Conservation (phyloP, 2,888 invertebrate genomes). For the Yponomeuta evonymella region DNA sequence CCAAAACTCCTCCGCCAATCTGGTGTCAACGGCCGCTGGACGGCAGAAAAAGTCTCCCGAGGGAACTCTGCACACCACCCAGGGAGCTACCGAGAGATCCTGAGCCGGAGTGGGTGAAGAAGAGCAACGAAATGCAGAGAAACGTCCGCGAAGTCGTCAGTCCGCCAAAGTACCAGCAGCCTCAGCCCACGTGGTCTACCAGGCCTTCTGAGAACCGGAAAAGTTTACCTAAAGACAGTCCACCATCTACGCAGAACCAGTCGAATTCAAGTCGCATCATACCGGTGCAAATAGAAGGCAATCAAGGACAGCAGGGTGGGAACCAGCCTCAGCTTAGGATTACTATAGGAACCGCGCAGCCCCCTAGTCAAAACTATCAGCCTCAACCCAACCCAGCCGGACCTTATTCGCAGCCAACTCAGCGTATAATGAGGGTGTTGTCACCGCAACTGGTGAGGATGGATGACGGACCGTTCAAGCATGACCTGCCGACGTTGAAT, state of each 20-base stretch:
- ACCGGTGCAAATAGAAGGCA: slow-evolving; percentile 80
- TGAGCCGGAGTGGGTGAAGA: slow-evolving; percentile 67
- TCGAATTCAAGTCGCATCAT: slow-evolving; percentile 64
- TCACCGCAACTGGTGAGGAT: slow-evolving; percentile 71
- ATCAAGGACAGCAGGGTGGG: slow-evolving; percentile 42
- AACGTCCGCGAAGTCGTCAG: slow-evolving; percentile 57
- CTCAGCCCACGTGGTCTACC: slow-evolving; percentile 66
- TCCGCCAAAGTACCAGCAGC: slow-evolving; percentile 63
- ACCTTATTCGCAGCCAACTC: slow-evolving; percentile 65
- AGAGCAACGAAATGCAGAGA: slow-evolving; percentile 61
- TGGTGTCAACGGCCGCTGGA: slow-evolving; percentile 66
- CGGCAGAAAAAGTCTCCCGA: slow-evolving; percentile 49
- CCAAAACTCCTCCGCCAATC: slow-evolving; percentile 66
- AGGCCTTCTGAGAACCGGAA: slow-evolving; percentile 64
- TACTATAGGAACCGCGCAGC: slow-evolving; percentile 57
- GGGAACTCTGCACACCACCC: slow-evolving; percentile 61
- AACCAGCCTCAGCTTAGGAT: slow-evolving; percentile 63
- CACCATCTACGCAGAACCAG: slow-evolving; percentile 43
- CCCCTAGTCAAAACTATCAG: slow-evolving; percentile 37
- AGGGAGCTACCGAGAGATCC: slow-evolving; percentile 43
- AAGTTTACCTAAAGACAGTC: slow-evolving; percentile 57
- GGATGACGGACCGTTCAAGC: slow-evolving; percentile 54
- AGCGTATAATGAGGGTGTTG: slow-evolving; percentile 69
- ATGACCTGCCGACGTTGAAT: slow-evolving; percentile 57
- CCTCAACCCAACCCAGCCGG: slow-evolving; percentile 25